A percentile compares a stretch with the other conserved stretches of the same genome.
Conservation (phyloP, 2,113 vertebrate species). For the Isichthys henryi region DNA sequence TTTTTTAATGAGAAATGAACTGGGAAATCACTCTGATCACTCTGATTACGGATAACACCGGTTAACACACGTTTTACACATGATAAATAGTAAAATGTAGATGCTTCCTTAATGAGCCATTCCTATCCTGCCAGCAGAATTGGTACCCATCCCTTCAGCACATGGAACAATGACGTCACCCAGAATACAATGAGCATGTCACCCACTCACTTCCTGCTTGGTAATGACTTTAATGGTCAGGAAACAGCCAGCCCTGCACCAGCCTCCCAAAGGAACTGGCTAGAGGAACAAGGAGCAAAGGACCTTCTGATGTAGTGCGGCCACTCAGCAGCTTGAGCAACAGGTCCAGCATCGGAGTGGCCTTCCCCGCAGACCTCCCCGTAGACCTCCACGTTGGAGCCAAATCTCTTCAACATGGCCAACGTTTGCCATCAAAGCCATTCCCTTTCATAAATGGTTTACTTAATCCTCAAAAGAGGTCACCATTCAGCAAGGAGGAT, state of each 20-base stretch:
- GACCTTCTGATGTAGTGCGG: neutral
- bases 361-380: neutral
- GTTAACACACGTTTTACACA: neutral
- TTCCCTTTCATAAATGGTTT: neutral
- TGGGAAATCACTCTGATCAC: neutral
- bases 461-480: conserved; percentile 11
- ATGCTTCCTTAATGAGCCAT: neutral
- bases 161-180: conserved; percentile 35
- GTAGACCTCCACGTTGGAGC: neutral
- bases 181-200: conserved; percentile 38
- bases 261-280: neutral
- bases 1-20: neutral
- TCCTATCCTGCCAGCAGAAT: neutral
- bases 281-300: neutral
- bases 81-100: neutral
- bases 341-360: neutral
- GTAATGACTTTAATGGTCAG: conserved; percentile 28
- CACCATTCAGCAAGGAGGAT: neutral
- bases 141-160: neutral
- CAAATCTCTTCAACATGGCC: neutral
- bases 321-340: neutral
- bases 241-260: conserved; percentile 18
- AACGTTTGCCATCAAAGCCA: neutral
- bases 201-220: conserved; percentile 40
- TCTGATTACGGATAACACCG: neutral